A percentile compares a stretch with the other conserved stretches of the same genome.
These are phyloP conservation scores for Fukomys damarensis DNA, from an alignment of 2,113 vertebrate genomes.

Conservation along the genomic window DNA sequence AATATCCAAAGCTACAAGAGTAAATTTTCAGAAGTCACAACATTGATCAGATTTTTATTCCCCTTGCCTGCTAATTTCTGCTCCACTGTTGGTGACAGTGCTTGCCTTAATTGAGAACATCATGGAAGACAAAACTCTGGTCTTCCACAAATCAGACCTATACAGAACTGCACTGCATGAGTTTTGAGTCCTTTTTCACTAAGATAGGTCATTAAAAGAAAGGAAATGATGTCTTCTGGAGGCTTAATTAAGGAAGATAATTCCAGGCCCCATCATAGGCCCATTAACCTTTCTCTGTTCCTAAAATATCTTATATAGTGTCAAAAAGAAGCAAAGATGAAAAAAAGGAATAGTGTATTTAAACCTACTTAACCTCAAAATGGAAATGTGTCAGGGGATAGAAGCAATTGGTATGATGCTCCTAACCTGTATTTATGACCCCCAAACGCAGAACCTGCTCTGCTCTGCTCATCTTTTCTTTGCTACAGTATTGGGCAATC, in stretches of 20 bases:
- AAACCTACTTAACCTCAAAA: slow-evolving; percentile 84
- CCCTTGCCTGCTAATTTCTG: neutral
- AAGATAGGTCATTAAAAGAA: slow-evolving; percentile 78
- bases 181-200: slow-evolving; percentile 53
- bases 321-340: slow-evolving; percentile 77
- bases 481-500: neutral
- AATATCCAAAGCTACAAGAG: neutral
- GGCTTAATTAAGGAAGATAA: slow-evolving; percentile 82
- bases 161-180: neutral
- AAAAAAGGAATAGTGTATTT: slow-evolving; percentile 81
- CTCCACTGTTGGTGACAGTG: neutral
- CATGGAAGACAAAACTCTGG: neutral
- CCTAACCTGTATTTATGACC: slow-evolving; percentile 81
- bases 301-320: slow-evolving; percentile 83
- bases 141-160: slow-evolving; percentile 1
- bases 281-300: slow-evolving; percentile 82
- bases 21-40: slow-evolving; percentile 5
- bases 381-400: slow-evolving; percentile 80
- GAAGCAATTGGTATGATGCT: slow-evolving; percentile 76
- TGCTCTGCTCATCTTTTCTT: neutral
- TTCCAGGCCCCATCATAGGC: slow-evolving; percentile 67
- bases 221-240: slow-evolving; percentile 77
- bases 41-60: neutral
- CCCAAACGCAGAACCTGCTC: slow-evolving; percentile 69
- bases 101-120: neutral